Evolutionary conservation across 2,113 vertebrate genomes (phyloP), one percentile per base, ranked within the genome.

Genomic region (Mesitornis unicolor): DNA sequence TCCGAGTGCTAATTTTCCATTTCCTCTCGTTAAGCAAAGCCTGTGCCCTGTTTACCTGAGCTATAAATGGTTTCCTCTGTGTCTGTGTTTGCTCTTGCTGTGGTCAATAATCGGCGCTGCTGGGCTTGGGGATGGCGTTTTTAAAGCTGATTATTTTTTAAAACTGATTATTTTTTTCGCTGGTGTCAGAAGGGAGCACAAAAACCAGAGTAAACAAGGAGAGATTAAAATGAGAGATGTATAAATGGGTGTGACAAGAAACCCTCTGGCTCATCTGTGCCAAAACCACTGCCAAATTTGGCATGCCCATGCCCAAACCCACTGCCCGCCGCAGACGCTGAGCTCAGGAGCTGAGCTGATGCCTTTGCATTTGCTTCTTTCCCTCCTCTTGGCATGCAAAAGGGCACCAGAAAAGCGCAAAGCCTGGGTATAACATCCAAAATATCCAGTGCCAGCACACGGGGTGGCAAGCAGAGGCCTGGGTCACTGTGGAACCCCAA

Each of bases 241-340:
- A 54, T 51, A 91, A 89, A 84, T 33, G 24, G 10, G 2, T n/a
- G 82, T 93, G 80, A 92, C 93, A 94, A 90, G 88, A 93, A 47
- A 3, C 36, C 36, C 43, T 0, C n/a, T n/a, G n/a, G n/a, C n/a
- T n/a, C n/a, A n/a, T n/a, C n/a, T n/a, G n/a, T n/a, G n/a, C n/a
- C n/a, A n/a, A n/a, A n/a, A n/a, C n/a, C n/a, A n/a, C n/a, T n/a
- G n/a, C n/a, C n/a, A n/a, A n/a, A n/a, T n/a, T n/a, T n/a, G n/a
- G n/a, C n/a, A n/a, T n/a, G n/a, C n/a, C n/a, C n/a, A n/a, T n/a
- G n/a, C n/a, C n/a, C n/a, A n/a, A n/a, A n/a, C n/a, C n/a, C n/a
- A n/a, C n/a, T n/a, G n/a, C n/a, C n/a, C n/a, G n/a, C n/a, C n/a
- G n/a, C n/a, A n/a, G n/a, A n/a, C n/a, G n/a, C n/a, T n/a, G 29